A percentile compares a stretch with the other conserved stretches of the same genome.
These are phyloP conservation scores for Aplidium turbinatum DNA, from an alignment of 23 tunicate genomes.

Conservation along the genomic window DNA sequence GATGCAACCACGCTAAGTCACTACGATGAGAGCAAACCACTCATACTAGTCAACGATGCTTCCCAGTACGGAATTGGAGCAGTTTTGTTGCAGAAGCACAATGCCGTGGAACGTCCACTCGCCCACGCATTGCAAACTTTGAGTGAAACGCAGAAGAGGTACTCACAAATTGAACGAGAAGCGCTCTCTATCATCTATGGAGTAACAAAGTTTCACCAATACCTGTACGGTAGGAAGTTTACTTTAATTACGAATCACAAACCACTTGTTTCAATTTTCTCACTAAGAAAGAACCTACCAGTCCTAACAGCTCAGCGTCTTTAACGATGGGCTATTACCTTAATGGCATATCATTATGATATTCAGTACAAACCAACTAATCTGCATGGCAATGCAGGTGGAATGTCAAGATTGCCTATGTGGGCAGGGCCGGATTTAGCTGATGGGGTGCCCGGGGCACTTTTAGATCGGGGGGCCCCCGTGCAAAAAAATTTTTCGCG, in stretches of 20 bases:
- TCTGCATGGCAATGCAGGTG: too few relatives aligned
- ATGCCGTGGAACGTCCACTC: neutral
- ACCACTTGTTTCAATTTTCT: constrained; percentile 25
- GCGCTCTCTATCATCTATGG: constrained; percentile 12
- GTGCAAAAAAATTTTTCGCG: too few relatives aligned
- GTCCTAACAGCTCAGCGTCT: too few relatives aligned
- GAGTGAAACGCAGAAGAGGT: neutral
- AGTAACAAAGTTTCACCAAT: constrained; percentile 1
- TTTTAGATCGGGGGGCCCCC: too few relatives aligned
- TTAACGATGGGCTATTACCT: too few relatives aligned
- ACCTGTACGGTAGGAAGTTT: constrained; percentile 4
- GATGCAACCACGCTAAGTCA: constrained; percentile 1
- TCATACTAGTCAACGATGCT: constrained; percentile 1
- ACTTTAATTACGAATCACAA: neutral
- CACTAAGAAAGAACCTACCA: too few relatives aligned
- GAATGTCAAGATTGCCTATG: too few relatives aligned
- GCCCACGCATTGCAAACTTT: constrained; percentile 3
- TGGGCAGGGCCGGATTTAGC: too few relatives aligned
- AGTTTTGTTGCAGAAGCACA: neutral
- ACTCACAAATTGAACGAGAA: constrained; percentile 6
- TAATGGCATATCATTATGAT: too few relatives aligned
- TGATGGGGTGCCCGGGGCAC: too few relatives aligned
- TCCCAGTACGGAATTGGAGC: constrained; percentile 13
- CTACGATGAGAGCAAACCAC: constrained; percentile 5
- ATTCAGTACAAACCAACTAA: too few relatives aligned